phyloP scores from a whole-genome alignment of 2,797 vertebrate species.

The Dicrostonyx torquatus region DNA sequence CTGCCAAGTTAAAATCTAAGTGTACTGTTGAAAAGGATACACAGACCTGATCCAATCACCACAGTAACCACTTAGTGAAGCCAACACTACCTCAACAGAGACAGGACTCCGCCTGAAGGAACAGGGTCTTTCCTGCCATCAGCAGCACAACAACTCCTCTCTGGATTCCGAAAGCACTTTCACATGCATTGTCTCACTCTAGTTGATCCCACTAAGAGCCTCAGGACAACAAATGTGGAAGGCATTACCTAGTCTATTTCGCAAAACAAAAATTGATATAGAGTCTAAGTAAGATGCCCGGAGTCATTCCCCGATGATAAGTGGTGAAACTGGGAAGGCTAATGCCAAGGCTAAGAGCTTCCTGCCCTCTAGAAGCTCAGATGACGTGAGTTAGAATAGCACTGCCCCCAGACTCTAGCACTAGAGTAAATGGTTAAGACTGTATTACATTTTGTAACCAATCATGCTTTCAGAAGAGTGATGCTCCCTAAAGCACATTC shows the following conservation, averaged over 20 bases:
- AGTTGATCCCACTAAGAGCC: not conserved
- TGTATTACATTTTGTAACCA: not conserved
- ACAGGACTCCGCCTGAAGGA: not conserved
- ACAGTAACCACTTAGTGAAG: conserved; percentile 31
- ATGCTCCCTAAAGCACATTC: not conserved
- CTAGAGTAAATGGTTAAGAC: not conserved
- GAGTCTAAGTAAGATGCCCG: not conserved
- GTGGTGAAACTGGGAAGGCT: not conserved
- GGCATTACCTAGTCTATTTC: not conserved
- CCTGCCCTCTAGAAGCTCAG: not conserved
- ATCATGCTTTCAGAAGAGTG: not conserved
- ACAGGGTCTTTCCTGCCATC: not conserved
- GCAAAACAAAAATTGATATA: not conserved
- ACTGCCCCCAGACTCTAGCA: not conserved
- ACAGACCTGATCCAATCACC: conserved; percentile 1
- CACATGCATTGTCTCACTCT: conserved; percentile 11
- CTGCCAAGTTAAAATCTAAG: conserved; percentile 36
- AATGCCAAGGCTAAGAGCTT: not conserved
- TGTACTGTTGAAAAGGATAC: not conserved
- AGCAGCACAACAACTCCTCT: not conserved
- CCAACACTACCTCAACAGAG: not conserved
- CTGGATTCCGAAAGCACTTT: not conserved
- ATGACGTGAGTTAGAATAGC: not conserved
- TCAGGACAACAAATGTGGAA: conserved; percentile 37
- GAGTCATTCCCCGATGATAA: not conserved